Evolutionary conservation across 2,797 vertebrate genomes (phyloP).

Genomic region (Bufotes viridis): DNA sequence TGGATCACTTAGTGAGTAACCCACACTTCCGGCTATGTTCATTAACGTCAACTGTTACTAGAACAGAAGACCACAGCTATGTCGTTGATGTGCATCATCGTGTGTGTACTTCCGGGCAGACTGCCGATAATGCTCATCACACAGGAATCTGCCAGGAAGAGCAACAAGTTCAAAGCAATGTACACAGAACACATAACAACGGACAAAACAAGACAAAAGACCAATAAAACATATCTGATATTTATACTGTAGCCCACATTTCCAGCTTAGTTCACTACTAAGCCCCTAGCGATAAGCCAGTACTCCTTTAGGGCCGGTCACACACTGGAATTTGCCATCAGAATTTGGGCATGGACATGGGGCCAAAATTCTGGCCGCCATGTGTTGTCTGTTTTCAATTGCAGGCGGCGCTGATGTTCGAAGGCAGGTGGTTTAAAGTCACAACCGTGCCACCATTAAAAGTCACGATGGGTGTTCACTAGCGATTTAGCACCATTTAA

Average conservation of each 20-base stretch:
- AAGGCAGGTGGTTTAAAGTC: no score
- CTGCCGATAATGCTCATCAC: not conserved
- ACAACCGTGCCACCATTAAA: no score
- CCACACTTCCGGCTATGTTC: not conserved
- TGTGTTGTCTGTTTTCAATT: no score
- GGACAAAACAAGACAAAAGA: not conserved
- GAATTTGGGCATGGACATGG: no score
- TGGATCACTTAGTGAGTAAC: not conserved
- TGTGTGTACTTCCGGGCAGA: constrained; percentile 33
- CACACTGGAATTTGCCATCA: no score
- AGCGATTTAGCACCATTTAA: no score
- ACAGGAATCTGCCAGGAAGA: constrained; percentile 19
- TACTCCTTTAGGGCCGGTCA: no score
- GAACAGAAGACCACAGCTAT: constrained; percentile 38
- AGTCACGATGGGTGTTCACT: no score
- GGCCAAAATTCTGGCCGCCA: no score
- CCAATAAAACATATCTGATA: not conserved
- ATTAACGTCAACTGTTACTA: not conserved
- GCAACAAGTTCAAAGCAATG: constrained; percentile 4
- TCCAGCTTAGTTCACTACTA: not conserved
- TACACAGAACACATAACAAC: not conserved
- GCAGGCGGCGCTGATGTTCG: no score
- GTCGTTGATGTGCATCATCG: constrained; percentile 19
- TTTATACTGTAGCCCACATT: not conserved
- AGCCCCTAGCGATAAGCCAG: no score